Evolutionary conservation across 2,888 invertebrate genomes (phyloP), one percentile per base, ranked within the genome.

Genomic region (Slavum lentiscoides): DNA sequence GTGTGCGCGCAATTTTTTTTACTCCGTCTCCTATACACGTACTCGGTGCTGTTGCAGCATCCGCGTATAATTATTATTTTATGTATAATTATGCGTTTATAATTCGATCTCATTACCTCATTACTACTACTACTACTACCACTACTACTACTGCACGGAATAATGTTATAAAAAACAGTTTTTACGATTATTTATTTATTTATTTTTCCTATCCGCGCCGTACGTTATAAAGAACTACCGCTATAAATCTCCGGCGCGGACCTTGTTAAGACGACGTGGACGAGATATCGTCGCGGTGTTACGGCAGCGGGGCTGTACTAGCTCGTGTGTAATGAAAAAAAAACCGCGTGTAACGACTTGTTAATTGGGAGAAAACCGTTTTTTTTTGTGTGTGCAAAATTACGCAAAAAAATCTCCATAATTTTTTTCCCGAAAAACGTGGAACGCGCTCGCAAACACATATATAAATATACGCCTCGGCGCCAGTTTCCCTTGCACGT

Each of bases 81-180:
- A 23, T 59, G 21, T 72, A 43, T 64, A 68, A 68, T 68, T 61
- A 61, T 19, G n/a, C n/a, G 9, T 59, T 55, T 75, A 66, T 75
- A 67, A 75, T 75, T 75, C 67, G 59, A 23, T 76, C 68, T 76
- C 43, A 68, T 76, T 68, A 68, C 43, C 17, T 4, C 4, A 30
- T 30, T 30, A 30, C 30, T 30, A 30, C 30, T 30, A 58, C 55
- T 17, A 30, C 4, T 30, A 30, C 30, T 30, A 30, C 30, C 4
- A 30, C 4, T 30, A 30, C 30, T 30, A 30, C 30, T 30, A 58
- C 55, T 17, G 21, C 23, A 21, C 53, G 53, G 68, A 4, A 30
- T 30, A 19, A 69, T 9, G 23, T 19, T 37, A 64, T n/a, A 66
- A 66, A 67, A 67, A 67, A 67, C 49, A 2, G 43, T 67, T 64